Evolutionary conservation across 1,140 invertebrate genomes (phyloP), one percentile per base, ranked within the genome.

Genomic region (Scaptomyza hsui): DNA sequence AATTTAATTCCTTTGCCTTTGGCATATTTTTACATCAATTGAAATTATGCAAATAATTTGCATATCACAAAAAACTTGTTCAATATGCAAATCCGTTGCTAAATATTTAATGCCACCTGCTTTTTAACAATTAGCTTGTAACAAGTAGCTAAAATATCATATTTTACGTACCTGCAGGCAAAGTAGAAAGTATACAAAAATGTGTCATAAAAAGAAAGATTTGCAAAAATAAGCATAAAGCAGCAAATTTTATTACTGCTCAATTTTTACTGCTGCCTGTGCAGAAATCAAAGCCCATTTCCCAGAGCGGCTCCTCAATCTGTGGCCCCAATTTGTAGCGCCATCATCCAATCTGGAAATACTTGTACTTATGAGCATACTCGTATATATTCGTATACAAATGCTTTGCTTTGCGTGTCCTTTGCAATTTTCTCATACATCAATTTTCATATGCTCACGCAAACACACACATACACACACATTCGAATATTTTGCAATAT

Each of bases 361-460:
- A 75, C 67, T 56, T 39, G n/a, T 37, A 52, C 48, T 19, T 49
- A 44, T 48, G 37, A 60, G 53, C 21, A 29, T 59, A 57, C 45
- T 19, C 16, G 26, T 49, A 49, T 49, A 49, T 32, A 49, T 15
- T 10, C 26, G 48, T 52, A 65, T 60, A 68, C 70, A 77, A 80
- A 85, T 77, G 70, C 69, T 77, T 85, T 77, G 70, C 69, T 77
- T 85, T 88, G 82, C 81, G 78, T 82, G 78, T 88, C 81, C 74
- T 76, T 85, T 75, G 82, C 82, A 88, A 86, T 86, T 88, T 86
- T 70, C 74, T 70, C 74, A 88, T 86, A 82, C 82, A 86, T 88
- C 82, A 88, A 82, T 82, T 88, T 88, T 88, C 82, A 88, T 86
- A 81, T 86, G 76, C 73, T 72, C 32, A 16, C 49, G 29, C 32